Base-by-base conservation (phyloP, 2,888 invertebrate genomes). In the Lordiphosa fenestrarum region DNA sequence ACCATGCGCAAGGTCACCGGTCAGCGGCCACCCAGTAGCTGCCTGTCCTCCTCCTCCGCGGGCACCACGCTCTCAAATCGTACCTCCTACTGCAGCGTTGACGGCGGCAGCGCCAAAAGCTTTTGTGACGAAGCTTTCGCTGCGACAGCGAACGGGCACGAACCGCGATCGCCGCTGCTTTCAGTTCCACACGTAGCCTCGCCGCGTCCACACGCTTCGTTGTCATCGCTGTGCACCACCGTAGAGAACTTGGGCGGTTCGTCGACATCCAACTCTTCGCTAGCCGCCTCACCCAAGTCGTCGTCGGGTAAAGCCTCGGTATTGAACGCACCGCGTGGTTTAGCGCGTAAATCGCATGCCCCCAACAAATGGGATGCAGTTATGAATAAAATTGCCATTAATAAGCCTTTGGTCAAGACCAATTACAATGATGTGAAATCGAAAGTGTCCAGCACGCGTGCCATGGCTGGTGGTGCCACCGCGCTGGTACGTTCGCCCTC, bases 341-440 rank as follows among this genome's bases (percentile, higher is more conserved):
- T 56, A 38, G 66, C 71, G 49, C 86, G 87, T 21, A 88, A 88
- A 76, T 53, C 84, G 47, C 78, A 75, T 49, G 71, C 86, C 48
- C 85, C 87, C 38, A 90, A 90, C 15, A 92, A 95, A 72, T 95
- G 96, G 92, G 96, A 96, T 85, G 93, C 94, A 50, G 96, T 96
- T 48, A 94, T 95, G 93, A 95, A 94, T 89, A 94, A 94, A 89
- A 95, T 95, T 64, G 93, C 94, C 40, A 93, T 93, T 69, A 93
- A 92, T 61, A 93, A 93, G 76, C 75, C 84, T 53, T 73, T 86
- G 63, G 78, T 86, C 46, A 94, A 94, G 86, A 92, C 94, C 9
- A 93, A 94, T 70, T 91, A 93, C 71, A 95, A 95, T 89, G 96
- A 97, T 88, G 94, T 97, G 35, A 97, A 97, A 89, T 95, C 97